Evolutionary conservation across 2,888 invertebrate genomes (phyloP).

Genomic region (Sarcophaga caerulescens): DNA sequence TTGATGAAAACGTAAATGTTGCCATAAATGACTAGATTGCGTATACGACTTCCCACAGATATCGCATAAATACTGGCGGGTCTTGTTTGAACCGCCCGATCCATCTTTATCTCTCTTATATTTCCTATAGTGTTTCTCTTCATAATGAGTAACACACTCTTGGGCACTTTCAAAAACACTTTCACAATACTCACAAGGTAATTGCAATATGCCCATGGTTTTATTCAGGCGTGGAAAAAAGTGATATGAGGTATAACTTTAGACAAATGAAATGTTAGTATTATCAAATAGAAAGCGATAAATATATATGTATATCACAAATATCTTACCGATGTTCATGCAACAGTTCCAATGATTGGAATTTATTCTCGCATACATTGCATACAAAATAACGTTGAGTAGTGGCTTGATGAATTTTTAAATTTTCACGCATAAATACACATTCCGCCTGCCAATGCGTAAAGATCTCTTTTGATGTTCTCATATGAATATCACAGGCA

Average conservation of each 20-base stretch:
- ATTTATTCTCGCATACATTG: slow-evolving; percentile 80
- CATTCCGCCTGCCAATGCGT: slow-evolving; percentile 83
- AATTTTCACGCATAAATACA: slow-evolving; percentile 76
- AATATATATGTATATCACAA: neutral
- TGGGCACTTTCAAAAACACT: slow-evolving; percentile 74
- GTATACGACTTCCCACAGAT: slow-evolving; percentile 85
- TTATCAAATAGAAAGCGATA: neutral
- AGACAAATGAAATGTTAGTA: slow-evolving; percentile 1
- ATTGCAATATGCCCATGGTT: slow-evolving; percentile 70
- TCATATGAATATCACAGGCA: slow-evolving; percentile 81
- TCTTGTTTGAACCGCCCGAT: slow-evolving; percentile 70
- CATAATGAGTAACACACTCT: slow-evolving; percentile 82
- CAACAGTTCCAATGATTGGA: slow-evolving; percentile 76
- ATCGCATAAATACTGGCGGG: slow-evolving; percentile 83
- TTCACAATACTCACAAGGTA: slow-evolving; percentile 80
- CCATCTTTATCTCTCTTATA: slow-evolving; percentile 80
- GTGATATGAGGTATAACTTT: slow-evolving; percentile 77
- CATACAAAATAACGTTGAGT: slow-evolving; percentile 78
- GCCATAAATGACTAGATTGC: slow-evolving; percentile 86
- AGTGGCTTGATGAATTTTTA: slow-evolving; percentile 73
- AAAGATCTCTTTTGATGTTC: slow-evolving; percentile 82
- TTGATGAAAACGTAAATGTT: slow-evolving; percentile 85
- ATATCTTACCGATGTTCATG: slow-evolving; percentile 79
- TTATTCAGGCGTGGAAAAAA: slow-evolving; percentile 78
- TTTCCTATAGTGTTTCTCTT: slow-evolving; percentile 83